Evolutionary conservation across 2,888 invertebrate species (phyloP), one percentile per base, ranked within the genome.

Genomic region (Drosophila robusta): DNA sequence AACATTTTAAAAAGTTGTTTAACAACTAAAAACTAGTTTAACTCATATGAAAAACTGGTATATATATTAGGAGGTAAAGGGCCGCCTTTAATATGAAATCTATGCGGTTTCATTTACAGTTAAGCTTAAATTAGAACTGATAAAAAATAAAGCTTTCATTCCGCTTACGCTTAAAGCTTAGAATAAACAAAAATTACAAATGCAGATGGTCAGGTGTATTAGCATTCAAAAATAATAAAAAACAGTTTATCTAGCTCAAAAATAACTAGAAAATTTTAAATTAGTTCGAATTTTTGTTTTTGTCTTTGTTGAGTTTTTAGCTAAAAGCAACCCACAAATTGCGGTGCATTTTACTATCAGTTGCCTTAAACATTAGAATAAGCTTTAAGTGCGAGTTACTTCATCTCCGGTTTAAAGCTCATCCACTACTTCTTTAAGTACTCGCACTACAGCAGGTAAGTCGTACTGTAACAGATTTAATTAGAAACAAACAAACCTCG

Each of bases 21-120:
- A 16, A 18, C 11, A 74, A 60, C 45, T 34, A 6, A 56, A 29
- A 44, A 16, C 8, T n/a, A 29, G n/a, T 47, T 47, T 34, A 8
- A 34, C 51, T 16, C 14, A 51, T 32, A 11, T n/a, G 9, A 12
- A 22, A 26, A 52, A n/a, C 14, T 22, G 1, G n/a, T 9, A 18
- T 11, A 7, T 3, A 18, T 11, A 12, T 34, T 4, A 42, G 34
- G 18, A 4, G 11, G 18, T 26, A 7, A 55, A 45, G 0, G 8
- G 1, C 4, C 9, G 41, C 18, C 2, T 18, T 18, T 18, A 18
- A 18, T 18, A 18, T 18, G 18, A 18, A 18, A 18, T 2, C 18
- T 18, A 18, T 18, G 18, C 18, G 18, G 11, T 24, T 38, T 14
- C n/a, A n/a, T 39, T 16, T 14, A 8, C 3, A 24, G 4, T 24